Evolutionary conservation across 2,888 invertebrate genomes (phyloP).

Genomic region (Euplagia quadripunctaria): DNA sequence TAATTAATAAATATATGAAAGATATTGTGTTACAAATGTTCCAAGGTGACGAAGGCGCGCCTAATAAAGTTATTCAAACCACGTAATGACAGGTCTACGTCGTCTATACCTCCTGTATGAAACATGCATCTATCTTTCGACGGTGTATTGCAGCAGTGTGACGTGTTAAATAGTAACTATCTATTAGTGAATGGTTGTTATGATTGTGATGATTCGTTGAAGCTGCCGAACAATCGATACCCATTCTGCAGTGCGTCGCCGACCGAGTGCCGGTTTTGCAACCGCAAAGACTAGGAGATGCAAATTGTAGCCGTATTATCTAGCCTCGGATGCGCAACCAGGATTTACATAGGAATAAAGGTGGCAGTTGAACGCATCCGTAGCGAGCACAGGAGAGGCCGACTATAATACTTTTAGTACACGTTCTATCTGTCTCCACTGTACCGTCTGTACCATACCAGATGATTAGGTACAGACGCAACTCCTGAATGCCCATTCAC

Average conservation of each 20-base stretch:
- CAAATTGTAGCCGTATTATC: slow-evolving; percentile 81
- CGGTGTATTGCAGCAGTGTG: slow-evolving; percentile 64
- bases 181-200: slow-evolving; percentile 66
- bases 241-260: slow-evolving; percentile 56
- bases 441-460: slow-evolving; percentile 50
- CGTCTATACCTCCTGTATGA: slow-evolving; percentile 26
- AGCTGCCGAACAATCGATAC: slow-evolving; percentile 62
- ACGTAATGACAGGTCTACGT: slow-evolving; percentile 58
- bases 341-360: slow-evolving; percentile 85
- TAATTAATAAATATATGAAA: slow-evolving; percentile 66
- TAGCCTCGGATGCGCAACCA: slow-evolving; percentile 71
- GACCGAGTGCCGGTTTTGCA: slow-evolving; percentile 59
- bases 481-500: slow-evolving; percentile 79
- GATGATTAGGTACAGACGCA: slow-evolving; percentile 71
- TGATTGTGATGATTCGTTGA: slow-evolving; percentile 61
- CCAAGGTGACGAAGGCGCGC: slow-evolving; percentile 58
- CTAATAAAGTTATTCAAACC: slow-evolving; percentile 72
- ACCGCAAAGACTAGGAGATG: slow-evolving; percentile 80
- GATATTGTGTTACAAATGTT: slow-evolving; percentile 66
- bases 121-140: slow-evolving; percentile 33
- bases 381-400: slow-evolving; percentile 47
- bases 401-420: slow-evolving; percentile 19
- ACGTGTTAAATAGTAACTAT: slow-evolving; percentile 69
- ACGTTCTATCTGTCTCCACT: slow-evolving; percentile 47
- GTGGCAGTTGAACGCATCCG: slow-evolving; percentile 76